These are phyloP conservation scores for Echinops telfairi DNA, from an alignment of 2,113 vertebrate genomes.

Conservation along the genomic window DNA sequence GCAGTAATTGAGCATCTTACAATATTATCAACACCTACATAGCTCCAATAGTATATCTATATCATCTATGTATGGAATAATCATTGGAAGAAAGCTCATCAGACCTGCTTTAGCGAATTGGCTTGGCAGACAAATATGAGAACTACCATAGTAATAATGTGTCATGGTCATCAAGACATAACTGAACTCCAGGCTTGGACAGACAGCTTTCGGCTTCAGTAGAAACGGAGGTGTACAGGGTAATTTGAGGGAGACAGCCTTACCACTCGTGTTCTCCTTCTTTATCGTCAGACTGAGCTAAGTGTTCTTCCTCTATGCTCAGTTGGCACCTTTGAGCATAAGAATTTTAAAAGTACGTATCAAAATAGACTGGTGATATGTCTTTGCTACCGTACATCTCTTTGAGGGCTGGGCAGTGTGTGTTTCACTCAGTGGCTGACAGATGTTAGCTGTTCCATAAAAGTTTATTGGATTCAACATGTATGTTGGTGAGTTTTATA, in stretches of 20 bases:
- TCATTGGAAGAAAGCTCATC: not conserved
- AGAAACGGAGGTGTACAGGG: not conserved
- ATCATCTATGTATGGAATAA: not conserved
- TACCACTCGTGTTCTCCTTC: not conserved
- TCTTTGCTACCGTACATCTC: not conserved
- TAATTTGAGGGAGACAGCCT: not conserved
- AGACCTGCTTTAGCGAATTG: not conserved
- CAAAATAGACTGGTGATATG: not conserved
- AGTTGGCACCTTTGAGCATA: rapidly evolving
- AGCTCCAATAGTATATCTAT: not conserved
- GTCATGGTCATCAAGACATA: not conserved
- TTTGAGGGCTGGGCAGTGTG: not conserved
- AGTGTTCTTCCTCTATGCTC: not conserved
- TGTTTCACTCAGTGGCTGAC: not conserved
- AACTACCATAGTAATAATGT: not conserved
- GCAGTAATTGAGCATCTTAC: not conserved
- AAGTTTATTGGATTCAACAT: slow-evolving; percentile 2
- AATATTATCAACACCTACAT: not conserved
- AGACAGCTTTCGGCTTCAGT: not conserved
- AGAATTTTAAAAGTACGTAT: not conserved
- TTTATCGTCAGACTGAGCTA: not conserved
- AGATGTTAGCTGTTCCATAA: not conserved
- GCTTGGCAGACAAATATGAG: no score
- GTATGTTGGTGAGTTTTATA: not conserved
- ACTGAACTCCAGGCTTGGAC: not conserved